Evolutionary conservation across 2,797 vertebrate species (phyloP).

Genomic region (Taenioides sp.): DNA sequence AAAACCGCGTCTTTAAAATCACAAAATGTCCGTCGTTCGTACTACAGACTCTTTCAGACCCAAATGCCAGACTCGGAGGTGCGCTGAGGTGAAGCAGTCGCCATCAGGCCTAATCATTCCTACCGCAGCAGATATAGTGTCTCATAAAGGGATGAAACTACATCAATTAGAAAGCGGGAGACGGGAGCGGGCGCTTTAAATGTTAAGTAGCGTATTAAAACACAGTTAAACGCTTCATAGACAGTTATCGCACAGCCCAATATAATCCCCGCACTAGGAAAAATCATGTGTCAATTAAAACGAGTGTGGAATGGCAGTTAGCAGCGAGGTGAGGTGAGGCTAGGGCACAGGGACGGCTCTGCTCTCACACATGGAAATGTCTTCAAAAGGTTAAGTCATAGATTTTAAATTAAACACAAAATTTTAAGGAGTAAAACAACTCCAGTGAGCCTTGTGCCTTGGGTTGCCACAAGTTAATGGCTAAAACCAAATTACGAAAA

Average conservation of each 20-base stretch:
- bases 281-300: conserved; percentile 75
- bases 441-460: not conserved
- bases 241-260: conserved; percentile 80
- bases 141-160: conserved; percentile 89
- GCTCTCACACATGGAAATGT: conserved; percentile 58
- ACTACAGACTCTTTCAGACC: not conserved
- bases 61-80: conserved; percentile 30
- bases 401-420: not conserved
- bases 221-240: conserved; percentile 90
- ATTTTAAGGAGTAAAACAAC: not conserved
- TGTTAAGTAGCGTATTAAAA: conserved; percentile 95
- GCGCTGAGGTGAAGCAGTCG: conserved; percentile 66
- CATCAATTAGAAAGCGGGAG: conserved; percentile 88
- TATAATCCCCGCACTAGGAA: conserved; percentile 67
- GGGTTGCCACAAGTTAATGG: not conserved
- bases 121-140: conserved; percentile 92
- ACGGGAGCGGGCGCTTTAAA: conserved; percentile 88
- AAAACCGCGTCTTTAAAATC: not conserved
- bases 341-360: conserved; percentile 59
- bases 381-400: conserved; percentile 37
- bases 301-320: conserved; percentile 75
- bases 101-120: conserved; percentile 90
- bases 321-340: conserved; percentile 65
- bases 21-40: not conserved
- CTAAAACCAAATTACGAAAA: too few relatives aligned